Evolutionary conservation across 2,113 vertebrate species (phyloP).

Genomic region (Gymnobelideus leadbeateri): DNA sequence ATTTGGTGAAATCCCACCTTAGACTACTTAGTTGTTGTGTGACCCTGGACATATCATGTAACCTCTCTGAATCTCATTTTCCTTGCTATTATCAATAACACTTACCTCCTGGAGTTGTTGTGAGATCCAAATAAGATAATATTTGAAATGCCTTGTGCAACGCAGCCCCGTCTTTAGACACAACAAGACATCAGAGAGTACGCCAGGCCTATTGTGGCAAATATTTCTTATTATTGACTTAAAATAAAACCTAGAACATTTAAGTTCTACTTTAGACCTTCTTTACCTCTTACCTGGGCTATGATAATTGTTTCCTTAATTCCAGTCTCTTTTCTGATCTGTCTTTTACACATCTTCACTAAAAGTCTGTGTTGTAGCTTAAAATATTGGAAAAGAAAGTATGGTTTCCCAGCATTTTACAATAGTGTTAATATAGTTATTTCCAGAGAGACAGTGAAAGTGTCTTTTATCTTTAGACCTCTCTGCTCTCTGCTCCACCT

Average conservation of each 20-base stretch:
- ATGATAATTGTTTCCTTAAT: background rate
- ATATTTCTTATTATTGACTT: no score
- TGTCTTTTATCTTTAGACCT: background rate
- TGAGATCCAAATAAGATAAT: background rate
- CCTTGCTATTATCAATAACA: background rate
- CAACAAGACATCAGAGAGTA: background rate
- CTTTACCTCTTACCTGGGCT: background rate
- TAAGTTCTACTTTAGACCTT: background rate
- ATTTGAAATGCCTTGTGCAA: background rate
- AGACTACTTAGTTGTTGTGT: background rate
- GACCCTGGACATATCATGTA: background rate
- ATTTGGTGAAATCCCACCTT: background rate
- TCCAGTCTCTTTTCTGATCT: background rate
- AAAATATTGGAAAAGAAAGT: background rate
- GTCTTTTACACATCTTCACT: background rate
- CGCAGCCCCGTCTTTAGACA: background rate
- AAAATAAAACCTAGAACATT: background rate
- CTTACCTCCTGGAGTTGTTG: background rate
- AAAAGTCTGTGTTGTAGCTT: rapidly evolving
- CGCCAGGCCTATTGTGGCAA: background rate
- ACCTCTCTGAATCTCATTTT: background rate
- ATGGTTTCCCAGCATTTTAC: no score
- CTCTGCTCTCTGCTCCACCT: background rate
- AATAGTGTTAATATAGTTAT: background rate
- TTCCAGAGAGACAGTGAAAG: background rate